These are phyloP conservation scores for Tricholaema leucomelas DNA, from an alignment of 2,113 vertebrate species.

Conservation along the genomic window DNA sequence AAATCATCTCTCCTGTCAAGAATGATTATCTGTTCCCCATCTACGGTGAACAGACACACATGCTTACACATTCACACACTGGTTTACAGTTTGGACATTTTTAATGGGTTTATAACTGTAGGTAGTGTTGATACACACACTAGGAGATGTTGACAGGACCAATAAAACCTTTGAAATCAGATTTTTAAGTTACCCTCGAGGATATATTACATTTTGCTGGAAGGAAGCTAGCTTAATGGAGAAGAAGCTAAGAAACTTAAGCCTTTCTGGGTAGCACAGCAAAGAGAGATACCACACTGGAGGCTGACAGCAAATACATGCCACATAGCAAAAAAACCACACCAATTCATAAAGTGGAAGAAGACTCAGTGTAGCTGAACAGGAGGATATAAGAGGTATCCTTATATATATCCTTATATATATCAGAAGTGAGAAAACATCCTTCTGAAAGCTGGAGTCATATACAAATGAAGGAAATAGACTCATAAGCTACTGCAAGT, in stretches of 20 bases:
- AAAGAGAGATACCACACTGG: not conserved
- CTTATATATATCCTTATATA: too few relatives aligned
- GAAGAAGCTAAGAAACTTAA: conserved; percentile 13
- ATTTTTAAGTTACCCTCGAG: conserved; percentile 48
- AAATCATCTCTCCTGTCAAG: conserved; percentile 15
- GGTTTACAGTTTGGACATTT: conserved; percentile 23
- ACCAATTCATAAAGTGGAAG: not conserved
- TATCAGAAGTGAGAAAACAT: not conserved
- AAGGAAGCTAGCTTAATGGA: conserved; percentile 17
- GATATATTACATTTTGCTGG: conserved; percentile 29
- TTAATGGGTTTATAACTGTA: conserved; percentile 45
- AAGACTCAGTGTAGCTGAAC: not conserved
- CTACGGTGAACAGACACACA: not conserved
- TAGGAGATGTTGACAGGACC: conserved; percentile 41
- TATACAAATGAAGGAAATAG: not conserved
- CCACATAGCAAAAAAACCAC: not conserved
- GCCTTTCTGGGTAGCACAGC: not conserved
- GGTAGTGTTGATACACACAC: conserved; percentile 15
- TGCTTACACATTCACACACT: not conserved
- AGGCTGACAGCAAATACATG: not conserved
- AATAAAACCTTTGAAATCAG: conserved; percentile 34
- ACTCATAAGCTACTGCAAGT: not conserved
- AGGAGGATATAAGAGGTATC: not conserved
- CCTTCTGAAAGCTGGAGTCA: not conserved
- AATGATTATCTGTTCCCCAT: not conserved